Conservation (phyloP, 2,888 invertebrate species). For the Tinea semifulvella region DNA sequence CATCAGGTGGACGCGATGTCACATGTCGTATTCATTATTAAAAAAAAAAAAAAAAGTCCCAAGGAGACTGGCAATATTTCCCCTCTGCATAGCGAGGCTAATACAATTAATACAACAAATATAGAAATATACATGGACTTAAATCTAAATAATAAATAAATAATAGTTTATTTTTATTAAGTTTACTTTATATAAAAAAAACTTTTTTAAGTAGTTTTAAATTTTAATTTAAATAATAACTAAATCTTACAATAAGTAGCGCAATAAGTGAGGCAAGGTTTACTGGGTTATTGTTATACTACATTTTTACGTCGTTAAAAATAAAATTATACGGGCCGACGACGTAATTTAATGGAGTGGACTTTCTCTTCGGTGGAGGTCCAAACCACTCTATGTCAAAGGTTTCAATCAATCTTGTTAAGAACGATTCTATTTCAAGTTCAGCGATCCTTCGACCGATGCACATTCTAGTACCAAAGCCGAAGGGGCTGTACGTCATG, state of each 20-base stretch:
- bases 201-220: neutral
- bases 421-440: conserved; percentile 58
- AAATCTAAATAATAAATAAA: too few species aligned
- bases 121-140: too few species aligned
- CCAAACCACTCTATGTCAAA: conserved; percentile 33
- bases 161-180: too few species aligned
- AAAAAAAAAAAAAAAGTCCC: too few species aligned
- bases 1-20: too few species aligned
- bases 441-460: conserved; percentile 71
- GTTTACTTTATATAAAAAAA: too few species aligned
- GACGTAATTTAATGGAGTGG: conserved; percentile 35
- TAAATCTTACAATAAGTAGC: neutral
- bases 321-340: conserved; percentile 40
- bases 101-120: too few species aligned
- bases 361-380: conserved; percentile 31
- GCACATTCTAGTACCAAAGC: conserved; percentile 73
- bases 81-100: too few species aligned
- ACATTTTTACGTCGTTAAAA: conserved; percentile 30
- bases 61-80: too few species aligned
- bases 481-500: conserved; percentile 71
- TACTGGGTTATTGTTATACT: conserved; percentile 20
- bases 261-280: neutral
- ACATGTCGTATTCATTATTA: too few species aligned
- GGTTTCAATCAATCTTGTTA: conserved; percentile 34
- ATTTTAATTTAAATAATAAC: neutral